These are phyloP conservation scores for Myodes glareolus DNA, from an alignment of 2,113 vertebrate species.

Conservation along the genomic window DNA sequence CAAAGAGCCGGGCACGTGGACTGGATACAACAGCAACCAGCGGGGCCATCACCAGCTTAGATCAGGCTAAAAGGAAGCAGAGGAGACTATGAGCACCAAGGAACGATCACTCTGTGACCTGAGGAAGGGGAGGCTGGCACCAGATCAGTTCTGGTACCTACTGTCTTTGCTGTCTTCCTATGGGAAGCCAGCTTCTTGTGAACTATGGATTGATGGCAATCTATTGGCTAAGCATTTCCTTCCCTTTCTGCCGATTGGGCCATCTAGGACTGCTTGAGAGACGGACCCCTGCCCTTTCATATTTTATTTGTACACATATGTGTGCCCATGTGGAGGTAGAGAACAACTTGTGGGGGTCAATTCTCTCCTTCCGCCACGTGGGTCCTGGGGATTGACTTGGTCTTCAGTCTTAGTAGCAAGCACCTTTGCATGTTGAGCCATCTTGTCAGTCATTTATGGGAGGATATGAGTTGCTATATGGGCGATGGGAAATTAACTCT, in stretches of 20 bases:
- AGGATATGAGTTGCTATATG: neutral
- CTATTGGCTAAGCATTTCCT: neutral
- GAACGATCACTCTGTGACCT: neutral
- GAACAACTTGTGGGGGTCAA: neutral
- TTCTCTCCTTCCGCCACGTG: neutral
- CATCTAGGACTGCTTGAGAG: neutral
- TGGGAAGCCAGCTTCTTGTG: neutral
- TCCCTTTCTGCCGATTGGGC: neutral
- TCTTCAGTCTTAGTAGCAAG: neutral
- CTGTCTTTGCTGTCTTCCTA: neutral
- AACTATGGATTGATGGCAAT: rapidly evolving
- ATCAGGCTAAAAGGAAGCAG: constrained; percentile 71
- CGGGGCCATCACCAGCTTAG: constrained; percentile 77
- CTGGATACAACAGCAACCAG: constrained; percentile 60
- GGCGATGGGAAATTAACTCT: neutral
- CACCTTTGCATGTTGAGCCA: neutral
- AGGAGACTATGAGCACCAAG: neutral
- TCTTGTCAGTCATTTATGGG: neutral
- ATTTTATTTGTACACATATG: neutral
- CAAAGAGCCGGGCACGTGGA: constrained; percentile 51
- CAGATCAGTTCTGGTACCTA: neutral
- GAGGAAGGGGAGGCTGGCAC: neutral
- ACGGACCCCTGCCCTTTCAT: neutral
- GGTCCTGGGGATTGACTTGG: neutral
- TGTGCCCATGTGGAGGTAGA: neutral